Conservation (phyloP, 2,797 vertebrate species). For the Psittacula derbiana region DNA sequence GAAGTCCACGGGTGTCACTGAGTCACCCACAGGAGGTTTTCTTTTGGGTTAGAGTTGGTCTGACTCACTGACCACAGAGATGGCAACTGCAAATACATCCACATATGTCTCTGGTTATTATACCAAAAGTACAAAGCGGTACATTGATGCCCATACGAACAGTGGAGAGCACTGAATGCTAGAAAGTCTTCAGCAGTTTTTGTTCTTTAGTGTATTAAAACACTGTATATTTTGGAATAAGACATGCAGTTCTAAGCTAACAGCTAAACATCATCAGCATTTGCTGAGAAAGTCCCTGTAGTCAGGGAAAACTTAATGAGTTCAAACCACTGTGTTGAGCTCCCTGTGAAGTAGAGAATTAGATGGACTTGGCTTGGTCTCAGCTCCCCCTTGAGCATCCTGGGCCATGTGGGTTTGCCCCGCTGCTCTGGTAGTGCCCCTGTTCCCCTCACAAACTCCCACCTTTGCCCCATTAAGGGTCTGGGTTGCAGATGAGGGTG, state of each 20-base stretch:
- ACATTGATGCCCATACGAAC: neutral
- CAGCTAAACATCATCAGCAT: neutral
- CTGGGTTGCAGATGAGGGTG: neutral
- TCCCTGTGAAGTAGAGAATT: neutral
- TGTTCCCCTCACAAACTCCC: neutral
- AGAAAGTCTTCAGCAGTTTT: neutral
- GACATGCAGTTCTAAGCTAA: neutral
- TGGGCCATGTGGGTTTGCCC: neutral
- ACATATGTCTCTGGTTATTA: neutral
- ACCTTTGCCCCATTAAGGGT: neutral
- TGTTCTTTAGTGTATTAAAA: neutral
- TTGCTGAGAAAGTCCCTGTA: neutral
- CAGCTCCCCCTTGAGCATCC: neutral
- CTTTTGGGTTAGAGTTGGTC: neutral
- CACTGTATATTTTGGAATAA: neutral
- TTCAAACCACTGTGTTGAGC: neutral
- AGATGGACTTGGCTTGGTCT: neutral
- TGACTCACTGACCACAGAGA: neutral
- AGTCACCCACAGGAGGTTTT: neutral
- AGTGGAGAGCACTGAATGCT: neutral
- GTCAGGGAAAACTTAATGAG: neutral
- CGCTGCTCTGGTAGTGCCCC: neutral
- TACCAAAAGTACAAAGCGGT: neutral
- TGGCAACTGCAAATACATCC: neutral
- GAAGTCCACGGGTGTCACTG: neutral